Evolutionary conservation across 2,113 vertebrate species (phyloP).

Genomic region (Dipodomys stephensi): DNA sequence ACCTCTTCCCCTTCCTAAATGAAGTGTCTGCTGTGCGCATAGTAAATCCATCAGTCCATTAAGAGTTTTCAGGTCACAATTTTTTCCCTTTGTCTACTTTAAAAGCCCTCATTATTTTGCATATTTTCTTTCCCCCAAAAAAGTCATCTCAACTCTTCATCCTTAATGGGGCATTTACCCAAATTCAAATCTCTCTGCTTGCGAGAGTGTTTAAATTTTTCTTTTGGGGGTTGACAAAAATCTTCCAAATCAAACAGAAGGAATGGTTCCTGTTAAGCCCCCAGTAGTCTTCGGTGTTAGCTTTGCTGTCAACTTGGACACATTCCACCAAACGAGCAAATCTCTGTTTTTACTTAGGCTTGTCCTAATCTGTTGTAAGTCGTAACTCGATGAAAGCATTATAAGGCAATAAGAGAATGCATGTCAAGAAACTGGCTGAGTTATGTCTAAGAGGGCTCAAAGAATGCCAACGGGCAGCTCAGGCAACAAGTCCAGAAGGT

Average conservation of each 20-base stretch:
- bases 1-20: not conserved
- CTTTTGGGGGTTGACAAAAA: constrained; percentile 38
- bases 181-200: not conserved
- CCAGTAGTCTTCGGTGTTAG: constrained; percentile 26
- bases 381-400: constrained; percentile 62
- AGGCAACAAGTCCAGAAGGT: not conserved
- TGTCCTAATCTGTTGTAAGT: constrained; percentile 70
- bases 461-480: not conserved
- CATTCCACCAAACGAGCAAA: constrained; percentile 38
- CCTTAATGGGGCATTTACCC: not conserved
- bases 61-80: not conserved
- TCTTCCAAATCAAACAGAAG: constrained; percentile 65
- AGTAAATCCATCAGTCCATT: not conserved
- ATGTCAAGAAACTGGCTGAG: constrained; percentile 66
- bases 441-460: not conserved
- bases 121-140: not conserved
- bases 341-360: constrained; percentile 74
- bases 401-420: constrained; percentile 50
- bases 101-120: constrained; percentile 23
- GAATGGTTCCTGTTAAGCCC: constrained; percentile 36
- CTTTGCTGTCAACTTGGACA: constrained; percentile 51
- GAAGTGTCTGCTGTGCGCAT: not conserved
- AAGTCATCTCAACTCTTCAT: not conserved
- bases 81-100: constrained; percentile 19
- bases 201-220: constrained; percentile 34